Evolutionary conservation across 2,888 invertebrate species (phyloP).

Genomic region (Andrena flavipes): DNA sequence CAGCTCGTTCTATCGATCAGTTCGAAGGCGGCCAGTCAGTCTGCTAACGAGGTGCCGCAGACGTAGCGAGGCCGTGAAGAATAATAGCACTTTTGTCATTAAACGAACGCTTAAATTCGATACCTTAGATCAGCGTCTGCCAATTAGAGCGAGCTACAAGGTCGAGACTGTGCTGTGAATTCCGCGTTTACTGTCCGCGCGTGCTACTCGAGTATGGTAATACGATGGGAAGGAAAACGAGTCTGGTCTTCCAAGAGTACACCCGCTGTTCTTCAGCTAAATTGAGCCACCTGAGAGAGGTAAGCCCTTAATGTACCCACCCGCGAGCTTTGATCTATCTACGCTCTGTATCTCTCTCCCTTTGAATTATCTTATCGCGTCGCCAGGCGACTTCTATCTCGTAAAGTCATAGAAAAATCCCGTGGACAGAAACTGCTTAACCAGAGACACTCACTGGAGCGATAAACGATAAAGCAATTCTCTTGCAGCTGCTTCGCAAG

Average conservation of each 20-base stretch:
- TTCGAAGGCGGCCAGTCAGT: constrained; percentile 16
- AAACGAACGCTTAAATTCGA: constrained; percentile 63
- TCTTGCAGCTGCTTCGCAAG: neutral
- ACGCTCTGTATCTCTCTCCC: constrained; percentile 12
- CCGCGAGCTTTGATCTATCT: constrained; percentile 50
- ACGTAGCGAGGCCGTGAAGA: constrained; percentile 14
- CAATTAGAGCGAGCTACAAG: constrained; percentile 62
- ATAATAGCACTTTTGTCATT: constrained; percentile 63
- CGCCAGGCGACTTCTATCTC: neutral
- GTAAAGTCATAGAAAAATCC: constrained; percentile 7
- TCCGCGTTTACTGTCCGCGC: constrained; percentile 59
- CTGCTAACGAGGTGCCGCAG: constrained; percentile 37
- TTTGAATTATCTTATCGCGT: constrained; percentile 21
- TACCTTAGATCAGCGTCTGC: constrained; percentile 62
- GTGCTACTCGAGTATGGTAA: constrained; percentile 62
- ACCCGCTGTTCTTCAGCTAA: constrained; percentile 59
- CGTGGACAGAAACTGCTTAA: neutral
- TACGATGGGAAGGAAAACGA: constrained; percentile 59
- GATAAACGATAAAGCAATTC: neutral
- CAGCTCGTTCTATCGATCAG: constrained; percentile 52
- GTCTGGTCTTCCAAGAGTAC: constrained; percentile 43
- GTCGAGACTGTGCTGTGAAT: constrained; percentile 55
- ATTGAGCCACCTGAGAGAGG: constrained; percentile 50
- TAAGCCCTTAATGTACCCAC: constrained; percentile 51
- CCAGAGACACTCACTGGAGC: neutral